Base-by-base conservation (phyloP, 2,888 invertebrate species). In the Drosophila birchii region DNA sequence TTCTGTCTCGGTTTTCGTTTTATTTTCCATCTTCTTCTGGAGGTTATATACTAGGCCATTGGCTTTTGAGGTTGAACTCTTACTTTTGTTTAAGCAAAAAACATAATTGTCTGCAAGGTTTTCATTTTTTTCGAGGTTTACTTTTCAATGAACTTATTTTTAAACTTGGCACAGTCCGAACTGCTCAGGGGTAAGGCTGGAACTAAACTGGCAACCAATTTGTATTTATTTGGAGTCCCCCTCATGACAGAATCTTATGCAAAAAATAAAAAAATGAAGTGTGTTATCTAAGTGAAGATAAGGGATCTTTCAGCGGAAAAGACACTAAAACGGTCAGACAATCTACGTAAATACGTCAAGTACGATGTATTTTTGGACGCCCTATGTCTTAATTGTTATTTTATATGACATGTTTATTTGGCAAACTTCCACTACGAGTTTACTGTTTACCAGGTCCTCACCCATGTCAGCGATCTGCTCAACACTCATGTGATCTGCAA, bases 261-360 rank as follows among this genome's bases (percentile, higher is more conserved):
- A 73, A 70, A 72, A 70, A 51, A 18, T 1, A 18, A 49, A 34
- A 34, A 26, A 26, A 26, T 26, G 5, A 32, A 7, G 18, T 45
- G 23, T 32, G 26, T 61, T 70, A 75, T 73, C 68, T 75, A 0
- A 0, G 32, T 3, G n/a, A 14, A 75, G 73, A 73, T 73, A 59
- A 58, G 54, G n/a, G 54, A 74, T 57, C 20, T 72, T 72, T 64
- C 39, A 53, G 45, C 26, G 56, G 61, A 74, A 74, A 74, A 49
- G 58, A 32, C 43, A 61, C 44, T 55, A 55, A 71, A 72, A 55
- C 54, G 20, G 72, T 18, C 63, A 34, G 49, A 55, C 67, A 63
- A 75, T 76, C 85, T 87, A 64, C 74, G 88, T 81, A 81, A 85
- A 81, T 79, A 88, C 61, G 78, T 83, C 83, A 82, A 53, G 56